phyloP scores from a whole-genome alignment of 2,797 vertebrate species.

The Heliangelus exortis region DNA sequence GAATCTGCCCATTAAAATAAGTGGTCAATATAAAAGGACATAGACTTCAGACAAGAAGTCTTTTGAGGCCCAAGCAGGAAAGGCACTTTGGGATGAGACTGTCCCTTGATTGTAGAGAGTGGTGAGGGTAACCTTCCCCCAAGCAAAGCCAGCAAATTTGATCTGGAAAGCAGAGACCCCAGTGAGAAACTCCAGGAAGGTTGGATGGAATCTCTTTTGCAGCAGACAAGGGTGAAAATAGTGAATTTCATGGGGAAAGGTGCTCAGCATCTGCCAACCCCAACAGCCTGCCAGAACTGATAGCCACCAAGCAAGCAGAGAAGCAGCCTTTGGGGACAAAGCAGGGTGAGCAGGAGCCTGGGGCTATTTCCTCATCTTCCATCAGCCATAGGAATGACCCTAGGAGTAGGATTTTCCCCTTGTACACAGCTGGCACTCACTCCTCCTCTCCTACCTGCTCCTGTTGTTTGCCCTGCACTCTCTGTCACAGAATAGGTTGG shows the following conservation, averaged over 20 bases:
- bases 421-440: not conserved
- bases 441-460: not conserved
- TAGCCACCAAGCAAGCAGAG: not conserved
- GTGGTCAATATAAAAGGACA: not conserved
- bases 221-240: not conserved
- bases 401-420: not conserved
- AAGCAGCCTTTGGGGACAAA: not conserved
- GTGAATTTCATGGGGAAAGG: accelerated
- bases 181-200: not conserved
- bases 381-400: not conserved
- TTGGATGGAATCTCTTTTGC: not conserved
- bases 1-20: not conserved
- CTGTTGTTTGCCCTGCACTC: not conserved
- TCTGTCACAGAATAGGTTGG: not conserved
- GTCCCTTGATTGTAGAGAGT: accelerated
- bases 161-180: not conserved
- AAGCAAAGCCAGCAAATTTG: not conserved
- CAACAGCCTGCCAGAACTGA: not conserved
- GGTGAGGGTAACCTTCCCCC: not conserved
- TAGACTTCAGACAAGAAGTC: accelerated
- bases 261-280: not conserved
- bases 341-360: not conserved
- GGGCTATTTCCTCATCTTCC: not conserved
- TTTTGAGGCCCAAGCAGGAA: accelerated
- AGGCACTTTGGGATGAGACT: not conserved